Evolutionary conservation across 2,888 invertebrate genomes (phyloP), one percentile per base, ranked within the genome.

Genomic region (Diachrysia chrysitis): DNA sequence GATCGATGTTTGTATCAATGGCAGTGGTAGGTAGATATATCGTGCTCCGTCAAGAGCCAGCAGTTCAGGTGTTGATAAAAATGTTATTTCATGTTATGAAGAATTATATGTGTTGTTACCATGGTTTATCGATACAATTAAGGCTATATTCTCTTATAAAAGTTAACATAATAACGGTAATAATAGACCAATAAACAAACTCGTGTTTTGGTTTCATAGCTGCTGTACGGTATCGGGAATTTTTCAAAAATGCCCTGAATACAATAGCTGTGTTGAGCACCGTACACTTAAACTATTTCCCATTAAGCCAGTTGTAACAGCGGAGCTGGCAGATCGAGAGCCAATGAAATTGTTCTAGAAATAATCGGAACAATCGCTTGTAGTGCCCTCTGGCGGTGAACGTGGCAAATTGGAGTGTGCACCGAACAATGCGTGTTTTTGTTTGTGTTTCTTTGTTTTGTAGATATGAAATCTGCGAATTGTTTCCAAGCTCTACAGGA

Each of bases 321-420:
- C 61, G 67, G 71, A 67, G 72, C 71, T 71, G 64, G 72, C 69
- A 74, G 76, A 84, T 84, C 71, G 76, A 75, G 70, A 81, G 75
- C 77, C 83, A 84, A 84, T 85, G 76, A 83, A 82, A 81, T 78
- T 76, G 73, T 79, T 78, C 69, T 74, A 75, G 78, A 78, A 83
- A 83, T 84, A 82, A 82, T 79, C 76, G 78, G 72, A 79, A 79
- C 83, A 83, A 81, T 83, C 71, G 77, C 69, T 69, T 76, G 75
- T 73, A 74, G 62, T 63, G 54, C 78, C 66, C 75, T 73, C 71
- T 66, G 66, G 75, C 63, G 70, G 71, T 66, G 75, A 78, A 65
- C 29, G 58, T 55, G 58, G 69, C 66, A 75, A 81, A 83, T 71
- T 83, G 71, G 69, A 83, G 71, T 68, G 67, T 63, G 64, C 58